Base-by-base conservation (phyloP, 2,888 invertebrate species). In the Pollenia amentaria region DNA sequence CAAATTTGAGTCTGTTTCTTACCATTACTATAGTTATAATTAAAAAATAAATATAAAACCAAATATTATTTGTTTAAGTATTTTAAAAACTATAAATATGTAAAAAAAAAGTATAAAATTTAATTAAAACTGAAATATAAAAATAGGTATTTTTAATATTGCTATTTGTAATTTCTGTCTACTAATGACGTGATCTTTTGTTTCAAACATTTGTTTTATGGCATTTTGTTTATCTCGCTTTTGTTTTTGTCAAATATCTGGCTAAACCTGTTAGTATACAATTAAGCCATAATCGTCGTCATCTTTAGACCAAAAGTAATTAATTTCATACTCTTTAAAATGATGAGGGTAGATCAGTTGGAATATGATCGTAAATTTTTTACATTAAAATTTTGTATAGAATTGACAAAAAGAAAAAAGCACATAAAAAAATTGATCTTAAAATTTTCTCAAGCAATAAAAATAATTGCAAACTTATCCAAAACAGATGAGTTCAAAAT, bases 131-230 rank as follows among this genome's bases (percentile, higher is more conserved):
- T n/a, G n/a, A n/a, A n/a, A n/a, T n/a, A n/a, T n/a, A n/a, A n/a
- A n/a, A n/a, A n/a, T n/a, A n/a, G n/a, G n/a, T n/a, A n/a, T n/a
- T 29, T 29, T 29, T 29, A 6, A 21, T 11, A 18, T 53, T 8
- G 12, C 10, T 55, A 18, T 55, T 53, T 53, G 40, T 57, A 6
- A 77, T 29, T 4, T 29, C 4, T 29, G 29, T 6, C 29, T 42
- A 18, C 18, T 38, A 60, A 60, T 60, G 60, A 38, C 60, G 60
- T 60, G 60, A 60, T 60, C 7, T 38, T 40, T 62, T 62, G 40
- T 62, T 62, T 42, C 16, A 16, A 42, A 42, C 6, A 42, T 40
- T 40, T 7, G 10, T 40, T 62, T 57, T 14, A 14, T 12, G 14
- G 29, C 14, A 14, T 57, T 12, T 8, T n/a, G 7, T 29, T 57